Conservation (phyloP, 2,797 vertebrate species). For the Sebastolobus altivelis region DNA sequence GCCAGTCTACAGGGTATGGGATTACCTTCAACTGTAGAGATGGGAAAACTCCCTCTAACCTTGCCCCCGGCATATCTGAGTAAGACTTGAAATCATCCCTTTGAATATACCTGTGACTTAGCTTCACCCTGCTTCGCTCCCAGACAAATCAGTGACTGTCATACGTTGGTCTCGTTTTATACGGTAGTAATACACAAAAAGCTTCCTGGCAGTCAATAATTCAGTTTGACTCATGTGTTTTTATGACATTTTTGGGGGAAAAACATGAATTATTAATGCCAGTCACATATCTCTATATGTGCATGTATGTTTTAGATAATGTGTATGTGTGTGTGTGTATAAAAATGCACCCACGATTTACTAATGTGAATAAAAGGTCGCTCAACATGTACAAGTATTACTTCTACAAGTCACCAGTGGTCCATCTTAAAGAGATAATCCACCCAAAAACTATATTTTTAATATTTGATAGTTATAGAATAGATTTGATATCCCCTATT, state of each 20-base stretch:
- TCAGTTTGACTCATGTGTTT: slow-evolving; percentile 7
- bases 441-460: not conserved
- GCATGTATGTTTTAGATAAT: not conserved
- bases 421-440: not conserved
- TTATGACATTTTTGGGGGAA: not conserved
- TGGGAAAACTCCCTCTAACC: slow-evolving; percentile 59
- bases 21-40: slow-evolving; percentile 72
- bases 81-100: slow-evolving; percentile 63
- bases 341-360: not conserved
- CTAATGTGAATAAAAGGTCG: not conserved
- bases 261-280: not conserved
- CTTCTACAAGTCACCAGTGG: not conserved
- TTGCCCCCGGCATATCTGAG: slow-evolving; percentile 58
- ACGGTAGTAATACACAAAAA: slow-evolving; percentile 10
- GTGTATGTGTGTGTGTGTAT: not conserved
- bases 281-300: not conserved
- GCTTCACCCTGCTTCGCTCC: slow-evolving; percentile 4
- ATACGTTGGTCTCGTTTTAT: not conserved
- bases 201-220: not conserved
- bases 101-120: slow-evolving; percentile 53
- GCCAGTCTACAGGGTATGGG: slow-evolving; percentile 67
- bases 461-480: not conserved
- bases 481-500: not conserved
- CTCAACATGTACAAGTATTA: not conserved
- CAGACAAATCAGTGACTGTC: slow-evolving; percentile 28